Conservation (phyloP, 2,797 vertebrate species). For the Neosilurus hyrtlii region DNA sequence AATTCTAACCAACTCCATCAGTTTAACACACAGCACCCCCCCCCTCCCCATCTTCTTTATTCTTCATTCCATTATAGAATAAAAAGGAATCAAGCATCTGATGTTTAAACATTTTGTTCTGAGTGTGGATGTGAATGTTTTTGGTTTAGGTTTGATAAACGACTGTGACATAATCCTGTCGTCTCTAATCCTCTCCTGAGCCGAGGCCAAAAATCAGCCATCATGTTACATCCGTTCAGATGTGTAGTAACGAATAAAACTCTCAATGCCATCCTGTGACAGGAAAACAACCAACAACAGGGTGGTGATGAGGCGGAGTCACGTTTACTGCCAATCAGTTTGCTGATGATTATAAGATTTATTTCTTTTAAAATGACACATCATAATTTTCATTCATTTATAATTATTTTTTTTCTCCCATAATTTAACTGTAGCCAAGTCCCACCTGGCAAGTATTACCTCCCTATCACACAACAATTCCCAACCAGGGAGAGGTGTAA, state of each 20-base stretch:
- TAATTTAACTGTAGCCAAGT: too few species aligned
- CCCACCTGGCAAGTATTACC: too few species aligned
- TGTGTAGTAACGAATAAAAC: background rate
- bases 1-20: background rate
- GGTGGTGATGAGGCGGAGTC: background rate
- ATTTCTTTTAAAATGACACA: background rate
- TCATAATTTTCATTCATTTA: background rate
- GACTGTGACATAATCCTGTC: slow-evolving; percentile 25
- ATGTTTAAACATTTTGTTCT: too few species aligned
- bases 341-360: too few species aligned
- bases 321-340: background rate
- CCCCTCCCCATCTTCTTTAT: background rate
- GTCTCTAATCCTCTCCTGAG: slow-evolving; percentile 33
- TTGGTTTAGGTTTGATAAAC: background rate
- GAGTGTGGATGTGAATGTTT: background rate
- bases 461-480: too few species aligned
- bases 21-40: too few species aligned
- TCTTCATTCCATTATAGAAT: background rate
- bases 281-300: background rate
- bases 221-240: background rate
- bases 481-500: too few species aligned
- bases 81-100: background rate
- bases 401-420: background rate
- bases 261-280: background rate
- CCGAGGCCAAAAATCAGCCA: slow-evolving; percentile 23